Evolutionary conservation across 1,140 invertebrate genomes (phyloP), one percentile per base, ranked within the genome.

Genomic region (Scaptomyza montana): DNA sequence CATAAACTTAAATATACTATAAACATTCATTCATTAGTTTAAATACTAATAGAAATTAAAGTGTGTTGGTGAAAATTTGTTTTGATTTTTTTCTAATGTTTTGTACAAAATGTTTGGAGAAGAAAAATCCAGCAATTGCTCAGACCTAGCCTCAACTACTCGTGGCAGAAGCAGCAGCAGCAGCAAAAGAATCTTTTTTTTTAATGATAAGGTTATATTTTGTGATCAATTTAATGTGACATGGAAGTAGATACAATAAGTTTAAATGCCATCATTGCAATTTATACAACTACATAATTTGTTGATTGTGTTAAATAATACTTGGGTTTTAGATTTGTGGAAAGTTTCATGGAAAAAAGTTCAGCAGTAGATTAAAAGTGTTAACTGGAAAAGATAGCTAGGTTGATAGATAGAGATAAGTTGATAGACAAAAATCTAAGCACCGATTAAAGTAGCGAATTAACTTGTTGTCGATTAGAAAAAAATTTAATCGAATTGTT

Each of bases 201-300:
- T 25, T 25, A 25, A 25, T 25, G 21, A 25, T 25, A 25, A 50
- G 53, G 36, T 39, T 46, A 51, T 69, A 69, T 53, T 33, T 39
- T 79, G 30, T 59, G 55, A 25, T 72, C 33, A 25, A 16, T 62
- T 77, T 63, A 53, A 50, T 75, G 50, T 68, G 71, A 78, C 61
- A 51, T 84, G 82, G 79, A 82, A 82, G 82, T 82, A 82, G 65
- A 41, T 78, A 82, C 28, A 59, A 59, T 78, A 81, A 78, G 75
- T 74, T 86, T 86, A 87, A 87, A 87, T 87, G 82, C 82, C 82
- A 89, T 89, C 76, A 82, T 89, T 87, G 78, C 28, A 84, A 86
- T 78, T 85, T 80, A 81, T 47, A 49, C 33, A 53, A 69, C 56
- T 59, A 54, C 60, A 10, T 33, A 33, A 5, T 56, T 61, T 56